These are phyloP conservation scores for Sycophila texana DNA, from an alignment of 2,888 invertebrate genomes.

Conservation along the genomic window DNA sequence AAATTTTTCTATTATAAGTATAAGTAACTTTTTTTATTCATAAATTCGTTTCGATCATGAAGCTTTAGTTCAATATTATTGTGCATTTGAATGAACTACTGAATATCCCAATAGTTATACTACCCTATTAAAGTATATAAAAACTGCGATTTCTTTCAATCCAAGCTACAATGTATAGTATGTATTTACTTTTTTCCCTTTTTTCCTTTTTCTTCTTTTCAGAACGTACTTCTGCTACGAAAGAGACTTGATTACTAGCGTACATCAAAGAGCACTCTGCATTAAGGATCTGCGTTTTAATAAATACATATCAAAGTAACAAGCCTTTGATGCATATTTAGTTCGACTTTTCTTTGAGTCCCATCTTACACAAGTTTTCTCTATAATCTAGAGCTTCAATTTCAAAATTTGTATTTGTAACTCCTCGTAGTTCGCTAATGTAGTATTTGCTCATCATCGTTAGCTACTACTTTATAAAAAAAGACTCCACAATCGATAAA, in stretches of 20 bases:
- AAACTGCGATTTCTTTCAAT: neutral
- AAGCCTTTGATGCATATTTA: neutral
- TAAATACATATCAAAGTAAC: slow-evolving; percentile 16
- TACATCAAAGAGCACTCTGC: slow-evolving; percentile 14
- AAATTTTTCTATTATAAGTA: too few species aligned
- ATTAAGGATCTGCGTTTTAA: slow-evolving; percentile 7
- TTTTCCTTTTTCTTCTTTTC: neutral
- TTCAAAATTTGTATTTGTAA: neutral
- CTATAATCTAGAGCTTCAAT: neutral
- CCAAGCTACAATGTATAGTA: neutral
- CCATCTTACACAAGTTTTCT: neutral
- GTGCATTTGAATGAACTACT: too few species aligned
- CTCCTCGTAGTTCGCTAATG: too few species aligned
- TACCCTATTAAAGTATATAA: too few species aligned
- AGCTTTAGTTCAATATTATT: too few species aligned
- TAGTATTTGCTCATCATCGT: too few species aligned
- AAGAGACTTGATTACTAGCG: slow-evolving; percentile 14
- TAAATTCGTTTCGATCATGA: too few species aligned
- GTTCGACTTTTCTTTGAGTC: neutral
- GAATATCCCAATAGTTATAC: too few species aligned
- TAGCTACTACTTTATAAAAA: too few species aligned
- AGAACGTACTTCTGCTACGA: neutral
- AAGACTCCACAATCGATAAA: too few species aligned
- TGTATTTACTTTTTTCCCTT: slow-evolving; percentile 10
- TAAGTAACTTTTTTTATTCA: too few species aligned